Evolutionary conservation across 2,797 vertebrate species (phyloP), one percentile per base, ranked within the genome.

Genomic region (Selene dorsalis): DNA sequence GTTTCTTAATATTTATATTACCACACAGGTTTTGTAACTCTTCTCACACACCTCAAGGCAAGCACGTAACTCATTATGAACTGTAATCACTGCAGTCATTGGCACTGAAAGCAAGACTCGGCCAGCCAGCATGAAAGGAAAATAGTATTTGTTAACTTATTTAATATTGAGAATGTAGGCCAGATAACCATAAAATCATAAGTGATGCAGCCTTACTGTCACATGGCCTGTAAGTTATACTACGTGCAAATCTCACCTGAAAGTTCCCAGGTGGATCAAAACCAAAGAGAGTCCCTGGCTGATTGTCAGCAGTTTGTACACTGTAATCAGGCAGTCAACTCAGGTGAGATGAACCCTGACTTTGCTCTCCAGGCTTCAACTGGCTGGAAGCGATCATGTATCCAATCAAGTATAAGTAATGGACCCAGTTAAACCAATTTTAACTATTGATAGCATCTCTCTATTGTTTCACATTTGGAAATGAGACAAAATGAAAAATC

Each of bases 51-150:
- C 4, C 4, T 41, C 7, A 52, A 2, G 26, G 24, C 16, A 32
- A 24, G 63, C 69, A 83, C 12, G 12, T 7, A 50, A 38, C 43
- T 30, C 7, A 48, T 56, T 47, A 24, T 74, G n/a, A 74, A 58
- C 17, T 68, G 26, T 56, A 61, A 43, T 77, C 61, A 67, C n/a
- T n/a, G 65, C n/a, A n/a, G n/a, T n/a, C n/a, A n/a, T 16, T 48
- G 26, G 4, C 20, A 30, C n/a, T 12, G 65, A 8, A 32, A 56
- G 35, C 26, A 73, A 61, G 20, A 69, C 10, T 6, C 58, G 39
- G 41, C 3, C 16, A 69, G 14, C 41, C 4, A 3, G n/a, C 9
- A 18, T 58, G 52, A 73, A 57, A 48, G 20, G 17, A 7, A 43
- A 58, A 59, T 6, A 50, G 32, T 28, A 50, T 8, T n/a, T 38